These are phyloP conservation scores for Bacillus rossius DNA, from an alignment of 1,140 invertebrate genomes.

Conservation along the genomic window DNA sequence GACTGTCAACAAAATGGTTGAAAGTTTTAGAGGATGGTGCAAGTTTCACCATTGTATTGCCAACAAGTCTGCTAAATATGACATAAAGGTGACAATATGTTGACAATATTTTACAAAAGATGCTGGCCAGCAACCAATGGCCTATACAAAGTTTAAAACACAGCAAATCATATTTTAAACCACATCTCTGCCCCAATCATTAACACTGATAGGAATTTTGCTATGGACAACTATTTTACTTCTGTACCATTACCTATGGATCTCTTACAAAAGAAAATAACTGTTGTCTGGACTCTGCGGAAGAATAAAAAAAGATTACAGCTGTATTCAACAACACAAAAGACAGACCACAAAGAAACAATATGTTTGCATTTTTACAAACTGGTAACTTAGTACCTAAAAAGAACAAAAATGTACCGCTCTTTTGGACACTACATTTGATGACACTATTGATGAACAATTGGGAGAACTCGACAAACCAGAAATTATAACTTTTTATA, in stretches of 20 bases:
- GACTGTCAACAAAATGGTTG: conserved; percentile 21
- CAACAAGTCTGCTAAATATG: conserved; percentile 41
- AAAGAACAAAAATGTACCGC: conserved; percentile 3
- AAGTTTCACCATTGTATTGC: conserved; percentile 41
- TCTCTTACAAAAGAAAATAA: neutral
- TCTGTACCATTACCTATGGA: neutral
- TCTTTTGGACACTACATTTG: neutral
- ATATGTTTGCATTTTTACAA: neutral
- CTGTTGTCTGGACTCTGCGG: conserved; percentile 31
- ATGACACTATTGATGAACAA: neutral
- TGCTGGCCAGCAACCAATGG: neutral
- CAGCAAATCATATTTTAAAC: neutral
- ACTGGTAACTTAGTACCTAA: neutral
- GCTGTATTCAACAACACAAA: conserved; percentile 1
- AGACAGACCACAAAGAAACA: neutral
- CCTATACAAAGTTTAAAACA: conserved; percentile 13
- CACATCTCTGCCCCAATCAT: neutral
- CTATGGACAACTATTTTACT: neutral
- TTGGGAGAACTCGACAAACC: conserved; percentile 11
- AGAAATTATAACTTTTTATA: conserved; percentile 27
- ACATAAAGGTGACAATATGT: conserved; percentile 41
- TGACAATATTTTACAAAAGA: conserved; percentile 31
- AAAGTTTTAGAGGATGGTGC: conserved; percentile 38
- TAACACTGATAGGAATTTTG: neutral
- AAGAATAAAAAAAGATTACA: conserved; percentile 38